A percentile compares a stretch with the other conserved stretches of the same genome.
Conservation (phyloP, 1,140 invertebrate species). For the Pogonognathellus flavescens region DNA sequence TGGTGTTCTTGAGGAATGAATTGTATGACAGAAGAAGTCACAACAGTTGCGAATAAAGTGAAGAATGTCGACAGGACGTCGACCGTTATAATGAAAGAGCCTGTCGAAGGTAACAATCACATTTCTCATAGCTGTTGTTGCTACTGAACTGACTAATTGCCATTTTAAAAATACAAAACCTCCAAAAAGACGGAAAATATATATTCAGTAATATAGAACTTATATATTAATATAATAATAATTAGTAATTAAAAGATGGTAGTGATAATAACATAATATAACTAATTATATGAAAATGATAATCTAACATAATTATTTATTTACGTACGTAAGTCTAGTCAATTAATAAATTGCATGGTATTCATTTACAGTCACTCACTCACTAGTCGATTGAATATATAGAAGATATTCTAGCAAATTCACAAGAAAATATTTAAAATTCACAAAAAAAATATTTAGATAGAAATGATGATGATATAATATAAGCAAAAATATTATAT, state of each 20-base stretch:
- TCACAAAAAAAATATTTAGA: too few relatives aligned
- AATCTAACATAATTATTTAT: not conserved
- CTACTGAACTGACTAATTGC: constrained; percentile 50
- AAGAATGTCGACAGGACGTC: constrained; percentile 90
- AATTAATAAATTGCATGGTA: constrained; percentile 16
- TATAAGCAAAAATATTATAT: too few relatives aligned
- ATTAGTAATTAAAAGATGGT: not conserved
- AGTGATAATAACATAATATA: not conserved
- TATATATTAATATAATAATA: not conserved
- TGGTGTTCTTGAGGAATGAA: constrained; percentile 48
- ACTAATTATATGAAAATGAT: too few relatives aligned
- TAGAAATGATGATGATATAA: too few relatives aligned
- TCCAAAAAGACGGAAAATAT: constrained; percentile 34
- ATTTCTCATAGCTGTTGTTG: constrained; percentile 62
- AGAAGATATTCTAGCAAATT: not conserved
- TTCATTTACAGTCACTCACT: constrained; percentile 43
- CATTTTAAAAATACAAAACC: constrained; percentile 33
- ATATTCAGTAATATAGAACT: not conserved
- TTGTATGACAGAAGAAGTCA: constrained; percentile 50
- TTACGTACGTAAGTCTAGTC: not conserved
- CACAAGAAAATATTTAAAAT: not conserved
- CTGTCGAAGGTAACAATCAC: constrained; percentile 77
- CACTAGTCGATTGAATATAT: constrained; percentile 11
- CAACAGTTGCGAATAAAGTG: constrained; percentile 81
- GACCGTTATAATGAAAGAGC: constrained; percentile 93